Base-by-base conservation (phyloP, 2,113 vertebrate genomes). In the Poicephalus gulielmi region DNA sequence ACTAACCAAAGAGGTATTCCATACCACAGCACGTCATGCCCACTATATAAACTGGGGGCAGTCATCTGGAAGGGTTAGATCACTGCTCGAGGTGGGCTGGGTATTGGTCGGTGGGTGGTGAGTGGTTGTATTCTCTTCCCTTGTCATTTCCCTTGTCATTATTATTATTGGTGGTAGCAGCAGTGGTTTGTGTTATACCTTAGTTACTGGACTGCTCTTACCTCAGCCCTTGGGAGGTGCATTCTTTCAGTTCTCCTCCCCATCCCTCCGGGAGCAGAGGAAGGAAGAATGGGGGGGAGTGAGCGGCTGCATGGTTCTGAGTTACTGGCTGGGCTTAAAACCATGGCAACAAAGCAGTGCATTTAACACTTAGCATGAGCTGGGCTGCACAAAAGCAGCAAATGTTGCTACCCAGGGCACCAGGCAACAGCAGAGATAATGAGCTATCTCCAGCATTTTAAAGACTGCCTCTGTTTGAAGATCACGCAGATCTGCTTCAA, bases 81-180 rank as follows among this genome's bases (percentile, higher is more conserved):
- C 57, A 10, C 33, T 23, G 20, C 57, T 23, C 3, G 11, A 19
- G 19, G n/a, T 4, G 2, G 20, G 55, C 33, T 59, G 33, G 57
- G 33, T n/a, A 59, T n/a, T 9, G 6, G 2, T 23, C 0, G 9
- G 57, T 4, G 1, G 22, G 57, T 23, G 33, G 20, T n/a, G 33
- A 59, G 33, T 8, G 4, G 20, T 59, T 59, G 55, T n/a, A 10
- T 23, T n/a, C 55, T 59, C 20, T n/a, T 59, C 33, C 55, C 33
- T n/a, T 23, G 33, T 23, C 23, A 23, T 23, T 23, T n/a, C 9
- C 33, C 57, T 59, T 33, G 23, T 15, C 20, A n/a, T 59, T 23
- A 9, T 59, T 23, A 9, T 22, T 33, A 59, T 23, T 59, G 55
- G 33, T 15, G 57, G 33, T 10, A 59, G 57, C 57, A 59, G 57